Evolutionary conservation across 2,797 vertebrate species (phyloP), one percentile per base, ranked within the genome.

Genomic region (Alexandromys oeconomus): DNA sequence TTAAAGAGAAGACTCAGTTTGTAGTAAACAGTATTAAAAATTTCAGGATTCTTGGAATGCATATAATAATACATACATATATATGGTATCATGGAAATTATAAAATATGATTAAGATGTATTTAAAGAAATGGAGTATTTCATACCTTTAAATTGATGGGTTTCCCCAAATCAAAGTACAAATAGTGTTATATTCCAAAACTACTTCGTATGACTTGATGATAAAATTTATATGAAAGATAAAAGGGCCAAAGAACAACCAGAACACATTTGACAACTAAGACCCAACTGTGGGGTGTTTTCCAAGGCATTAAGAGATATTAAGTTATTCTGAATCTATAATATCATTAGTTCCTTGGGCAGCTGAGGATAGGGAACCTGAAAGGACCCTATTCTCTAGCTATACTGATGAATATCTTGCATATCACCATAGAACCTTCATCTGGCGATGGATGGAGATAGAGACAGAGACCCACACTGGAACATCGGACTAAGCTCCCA

Each of bases 301-400:
- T 37, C 59, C 57, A 43, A 79, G 43, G 87, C 90, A 88, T 63
- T 76, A 67, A 14, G 5, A 92, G 46, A 67, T 90, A 79, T 76
- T 87, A 87, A 89, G 37, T 74, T 90, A 79, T 76, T 90, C 84
- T 94, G 65, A 92, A 94, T 5, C 31, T 91, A n/a, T 81, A 92
- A 31, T 82, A 43, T 25, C 86, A n/a, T 40, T 40, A 40, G 40
- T 40, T 40, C 40, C 40, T 40, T 40, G 40, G 40, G 40, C 40
- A 40, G 40, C 40, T 40, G 40, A 40, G 40, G 40, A 40, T 40
- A 40, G 40, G 40, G 40, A 40, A 40, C 40, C 40, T 40, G 40
- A 40, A 40, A 40, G 2, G 40, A 40, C 40, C 40, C 40, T 40
- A 40, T 40, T 3, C 40, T 40, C 2, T 40, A 40, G 40, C 40